phyloP scores from a whole-genome alignment of 2,888 invertebrate genomes.

The Glyphotaelius pellucidus region DNA sequence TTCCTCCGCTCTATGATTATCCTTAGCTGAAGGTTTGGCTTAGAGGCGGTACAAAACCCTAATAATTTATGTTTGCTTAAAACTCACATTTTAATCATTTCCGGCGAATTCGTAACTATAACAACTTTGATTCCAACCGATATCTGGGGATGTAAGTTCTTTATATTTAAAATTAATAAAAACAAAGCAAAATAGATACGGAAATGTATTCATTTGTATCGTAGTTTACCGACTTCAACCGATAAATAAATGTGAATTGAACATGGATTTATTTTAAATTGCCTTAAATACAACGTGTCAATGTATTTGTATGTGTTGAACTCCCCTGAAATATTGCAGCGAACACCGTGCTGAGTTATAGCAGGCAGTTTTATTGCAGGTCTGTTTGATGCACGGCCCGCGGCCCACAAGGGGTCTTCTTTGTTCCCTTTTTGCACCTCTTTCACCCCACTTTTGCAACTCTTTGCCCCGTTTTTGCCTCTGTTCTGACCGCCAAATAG shows the following conservation, averaged over 20 bases:
- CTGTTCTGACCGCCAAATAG: not conserved
- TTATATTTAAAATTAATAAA: no score
- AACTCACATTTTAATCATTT: no score
- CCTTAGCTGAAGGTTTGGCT: no score
- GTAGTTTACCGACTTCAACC: no score
- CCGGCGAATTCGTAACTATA: no score
- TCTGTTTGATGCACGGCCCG: slow-evolving; percentile 60
- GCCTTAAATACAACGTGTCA: not conserved
- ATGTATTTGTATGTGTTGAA: slow-evolving; percentile 30
- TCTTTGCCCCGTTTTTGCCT: not conserved
- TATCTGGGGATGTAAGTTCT: no score
- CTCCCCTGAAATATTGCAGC: slow-evolving; percentile 59
- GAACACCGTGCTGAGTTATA: slow-evolving; percentile 58
- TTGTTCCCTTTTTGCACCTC: not conserved
- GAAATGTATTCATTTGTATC: no score
- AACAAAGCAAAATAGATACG: no score
- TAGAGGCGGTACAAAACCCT: no score
- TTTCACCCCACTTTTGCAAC: not conserved
- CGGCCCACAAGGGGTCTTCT: slow-evolving; percentile 39
- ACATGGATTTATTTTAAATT: not conserved
- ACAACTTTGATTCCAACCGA: no score
- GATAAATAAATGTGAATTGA: not conserved
- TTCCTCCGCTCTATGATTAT: no score
- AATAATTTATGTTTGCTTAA: no score
- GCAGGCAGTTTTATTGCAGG: slow-evolving; percentile 65